Percentiles rank a stretch among this genome's conserved stretches.
phyloP scores from a whole-genome alignment of 2,113 vertebrate genomes.

The Brachyhypopomus occidentalis region DNA sequence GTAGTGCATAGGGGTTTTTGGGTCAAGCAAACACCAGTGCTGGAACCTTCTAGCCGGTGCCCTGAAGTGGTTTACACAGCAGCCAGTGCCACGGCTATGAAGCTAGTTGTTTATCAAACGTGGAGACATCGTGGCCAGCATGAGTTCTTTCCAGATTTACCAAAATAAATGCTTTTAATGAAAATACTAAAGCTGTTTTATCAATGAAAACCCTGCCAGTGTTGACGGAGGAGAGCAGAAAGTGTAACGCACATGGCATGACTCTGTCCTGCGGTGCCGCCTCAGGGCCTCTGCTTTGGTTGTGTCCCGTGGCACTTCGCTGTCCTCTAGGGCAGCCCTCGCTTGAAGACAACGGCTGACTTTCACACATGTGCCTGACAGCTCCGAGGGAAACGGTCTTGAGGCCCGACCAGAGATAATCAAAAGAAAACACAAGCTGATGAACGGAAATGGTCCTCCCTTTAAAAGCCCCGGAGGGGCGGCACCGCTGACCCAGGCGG shows the following conservation, averaged over 20 bases:
- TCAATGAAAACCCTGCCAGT: too few species aligned
- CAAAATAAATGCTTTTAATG: too few species aligned
- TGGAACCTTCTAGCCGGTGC: not conserved
- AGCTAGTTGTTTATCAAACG: not conserved
- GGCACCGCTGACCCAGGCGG: not conserved
- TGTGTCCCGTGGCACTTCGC: not conserved
- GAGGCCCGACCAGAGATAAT: conserved; percentile 15
- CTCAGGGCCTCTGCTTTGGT: not conserved
- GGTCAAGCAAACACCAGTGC: conserved; percentile 32
- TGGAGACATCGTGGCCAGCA: too few species aligned
- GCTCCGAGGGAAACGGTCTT: not conserved
- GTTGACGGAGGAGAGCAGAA: not conserved
- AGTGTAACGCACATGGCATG: not conserved
- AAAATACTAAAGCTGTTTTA: too few species aligned
- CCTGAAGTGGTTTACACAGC: not conserved
- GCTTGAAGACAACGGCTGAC: not conserved
- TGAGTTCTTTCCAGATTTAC: too few species aligned
- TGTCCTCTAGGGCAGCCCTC: not conserved
- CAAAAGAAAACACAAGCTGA: conserved; percentile 20
- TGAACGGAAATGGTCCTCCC: conserved; percentile 27
- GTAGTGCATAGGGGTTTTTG: conserved; percentile 4
- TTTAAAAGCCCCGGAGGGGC: not conserved
- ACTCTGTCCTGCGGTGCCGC: not conserved
- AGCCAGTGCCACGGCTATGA: not conserved
- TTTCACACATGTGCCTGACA: not conserved